A percentile compares a stretch with the other conserved stretches of the same genome.
Conservation (phyloP, 2,113 vertebrate genomes). For the Piaya cayana region DNA sequence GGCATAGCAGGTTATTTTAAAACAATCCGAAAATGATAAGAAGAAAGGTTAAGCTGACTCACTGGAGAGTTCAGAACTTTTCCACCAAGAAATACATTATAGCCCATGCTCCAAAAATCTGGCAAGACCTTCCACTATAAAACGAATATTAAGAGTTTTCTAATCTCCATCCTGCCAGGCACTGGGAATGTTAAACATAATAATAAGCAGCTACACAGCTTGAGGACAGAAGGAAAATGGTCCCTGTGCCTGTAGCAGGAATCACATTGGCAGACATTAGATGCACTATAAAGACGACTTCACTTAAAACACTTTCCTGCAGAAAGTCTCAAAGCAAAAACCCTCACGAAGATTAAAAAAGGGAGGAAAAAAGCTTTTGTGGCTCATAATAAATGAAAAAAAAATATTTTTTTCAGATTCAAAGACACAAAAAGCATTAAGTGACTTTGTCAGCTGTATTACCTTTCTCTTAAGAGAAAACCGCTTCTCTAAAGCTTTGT, state of each 20-base stretch:
- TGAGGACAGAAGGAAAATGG: conserved; percentile 65
- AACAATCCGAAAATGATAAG: conserved; percentile 51
- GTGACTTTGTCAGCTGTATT: not conserved
- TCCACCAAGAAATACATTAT: conserved; percentile 41
- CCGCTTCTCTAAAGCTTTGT: conserved; percentile 4
- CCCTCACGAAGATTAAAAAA: conserved; percentile 18
- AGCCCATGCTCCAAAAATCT: conserved; percentile 20
- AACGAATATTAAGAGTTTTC: conserved; percentile 56
- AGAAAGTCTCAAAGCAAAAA: conserved; percentile 46
- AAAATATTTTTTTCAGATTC: not conserved
- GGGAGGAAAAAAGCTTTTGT: not conserved
- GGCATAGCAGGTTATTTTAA: conserved; percentile 19
- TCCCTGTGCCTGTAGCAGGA: conserved; percentile 14
- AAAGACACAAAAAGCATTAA: conserved; percentile 20
- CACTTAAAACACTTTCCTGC: conserved; percentile 47
- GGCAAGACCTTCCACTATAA: conserved; percentile 51
- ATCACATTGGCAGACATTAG: conserved; percentile 45
- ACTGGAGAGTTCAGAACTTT: conserved; percentile 52
- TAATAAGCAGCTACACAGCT: conserved; percentile 64
- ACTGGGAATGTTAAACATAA: conserved; percentile 49
- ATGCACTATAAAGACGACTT: conserved; percentile 20
- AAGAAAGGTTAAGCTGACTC: conserved; percentile 53
- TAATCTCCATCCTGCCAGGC: conserved; percentile 62
- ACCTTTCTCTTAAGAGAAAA: conserved; percentile 39
- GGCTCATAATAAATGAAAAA: not conserved